Conservation (phyloP, 2,113 vertebrate genomes). For the Neodon shergylaensis region DNA sequence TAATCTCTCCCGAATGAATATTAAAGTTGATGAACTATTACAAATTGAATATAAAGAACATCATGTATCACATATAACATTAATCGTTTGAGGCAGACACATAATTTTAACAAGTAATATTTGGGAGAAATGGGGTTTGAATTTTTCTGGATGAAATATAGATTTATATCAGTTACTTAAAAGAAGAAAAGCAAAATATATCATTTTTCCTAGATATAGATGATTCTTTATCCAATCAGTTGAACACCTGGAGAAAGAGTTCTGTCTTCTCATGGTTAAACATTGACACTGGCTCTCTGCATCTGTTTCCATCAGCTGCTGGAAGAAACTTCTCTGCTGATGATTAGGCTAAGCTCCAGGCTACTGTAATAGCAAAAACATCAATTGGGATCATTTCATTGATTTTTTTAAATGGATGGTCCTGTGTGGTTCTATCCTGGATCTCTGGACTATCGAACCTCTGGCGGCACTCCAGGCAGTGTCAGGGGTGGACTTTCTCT, state of each 20-base stretch:
- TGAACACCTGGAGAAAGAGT: neutral
- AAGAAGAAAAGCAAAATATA: neutral
- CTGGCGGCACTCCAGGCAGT: too few relatives aligned
- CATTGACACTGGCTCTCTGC: neutral
- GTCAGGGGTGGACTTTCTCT: too few relatives aligned
- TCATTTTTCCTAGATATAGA: neutral
- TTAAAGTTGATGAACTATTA: neutral
- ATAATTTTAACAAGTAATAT: neutral
- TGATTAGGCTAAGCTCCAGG: too few relatives aligned
- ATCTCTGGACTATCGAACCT: too few relatives aligned
- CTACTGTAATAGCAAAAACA: too few relatives aligned
- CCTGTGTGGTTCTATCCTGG: too few relatives aligned
- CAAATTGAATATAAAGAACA: neutral
- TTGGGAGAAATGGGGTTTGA: neutral
- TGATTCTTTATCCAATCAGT: neutral
- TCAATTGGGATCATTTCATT: too few relatives aligned
- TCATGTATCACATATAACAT: neutral
- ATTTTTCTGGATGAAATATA: neutral
- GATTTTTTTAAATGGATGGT: too few relatives aligned
- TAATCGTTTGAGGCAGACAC: neutral
- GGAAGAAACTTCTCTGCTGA: too few relatives aligned
- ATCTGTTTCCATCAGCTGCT: too few relatives aligned
- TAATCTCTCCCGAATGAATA: neutral
- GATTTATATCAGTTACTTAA: neutral
- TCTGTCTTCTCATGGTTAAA: fast-evolving